Evolutionary conservation across 2,888 invertebrate species (phyloP).

Genomic region (Dicycla oo): DNA sequence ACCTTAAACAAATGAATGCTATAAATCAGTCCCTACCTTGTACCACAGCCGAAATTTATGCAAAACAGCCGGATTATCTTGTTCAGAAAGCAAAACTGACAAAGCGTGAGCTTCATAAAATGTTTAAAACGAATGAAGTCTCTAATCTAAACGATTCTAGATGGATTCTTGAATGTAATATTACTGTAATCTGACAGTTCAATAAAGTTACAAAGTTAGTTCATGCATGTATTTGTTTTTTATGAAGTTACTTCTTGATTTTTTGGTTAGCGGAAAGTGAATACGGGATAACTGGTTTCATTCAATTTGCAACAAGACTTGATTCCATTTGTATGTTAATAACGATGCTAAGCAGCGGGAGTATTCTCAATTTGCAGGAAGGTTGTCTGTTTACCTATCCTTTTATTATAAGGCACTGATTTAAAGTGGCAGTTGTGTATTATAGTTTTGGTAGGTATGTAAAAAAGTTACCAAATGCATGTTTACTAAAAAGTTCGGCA

Average conservation of each 20-base stretch:
- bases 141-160: conserved; percentile 31
- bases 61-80: conserved; percentile 59
- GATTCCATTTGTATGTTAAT: conserved; percentile 26
- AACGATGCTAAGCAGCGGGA: conserved; percentile 8
- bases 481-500: no score
- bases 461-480: no score
- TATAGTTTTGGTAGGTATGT: no score
- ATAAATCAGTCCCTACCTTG: conserved; percentile 52
- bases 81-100: conserved; percentile 20
- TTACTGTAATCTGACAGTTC: conserved; percentile 46
- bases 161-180: not conserved
- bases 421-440: no score
- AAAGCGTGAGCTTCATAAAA: conserved; percentile 16
- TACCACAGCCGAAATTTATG: conserved; percentile 54
- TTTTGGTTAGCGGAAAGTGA: conserved; percentile 20
- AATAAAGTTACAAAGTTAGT: conserved; percentile 29
- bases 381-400: not conserved
- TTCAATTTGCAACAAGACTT: conserved; percentile 4
- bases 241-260: conserved; percentile 3
- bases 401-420: conserved; percentile 8
- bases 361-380: conserved; percentile 1
- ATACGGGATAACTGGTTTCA: conserved; percentile 17
- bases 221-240: not conserved
- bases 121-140: conserved; percentile 25
- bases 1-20: conserved; percentile 30